Percentiles rank a stretch among this genome's conserved stretches.
Evolutionary conservation across 2,797 vertebrate genomes (phyloP).

Genomic region (Peromyscus nudipes): DNA sequence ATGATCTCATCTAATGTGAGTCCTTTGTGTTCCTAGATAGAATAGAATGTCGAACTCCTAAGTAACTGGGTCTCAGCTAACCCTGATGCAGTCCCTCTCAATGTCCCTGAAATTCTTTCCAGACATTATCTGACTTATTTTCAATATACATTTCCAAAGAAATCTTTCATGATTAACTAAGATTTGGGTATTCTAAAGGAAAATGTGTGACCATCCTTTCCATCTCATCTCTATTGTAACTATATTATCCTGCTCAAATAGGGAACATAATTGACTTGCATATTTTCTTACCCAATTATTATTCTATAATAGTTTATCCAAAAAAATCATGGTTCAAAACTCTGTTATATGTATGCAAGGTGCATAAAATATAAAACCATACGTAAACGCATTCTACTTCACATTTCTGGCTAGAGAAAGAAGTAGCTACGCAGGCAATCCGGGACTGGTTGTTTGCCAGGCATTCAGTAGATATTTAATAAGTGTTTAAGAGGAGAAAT

Average conservation of each 20-base stretch:
- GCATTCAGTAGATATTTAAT: not conserved
- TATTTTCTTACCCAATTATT: conserved; percentile 19
- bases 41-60: conserved; percentile 8
- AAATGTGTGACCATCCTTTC: conserved; percentile 11
- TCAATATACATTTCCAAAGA: conserved; percentile 6
- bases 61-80: not conserved
- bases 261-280: not conserved
- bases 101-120: conserved; percentile 35
- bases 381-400: not conserved
- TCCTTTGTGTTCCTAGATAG: conserved; percentile 9
- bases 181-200: conserved; percentile 24
- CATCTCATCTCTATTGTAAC: not conserved
- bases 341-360: not conserved
- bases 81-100: not conserved
- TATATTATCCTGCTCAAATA: not conserved
- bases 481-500: conserved; percentile 40
- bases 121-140: not conserved
- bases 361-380: conserved; percentile 8
- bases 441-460: not conserved
- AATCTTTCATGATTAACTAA: conserved; percentile 12
- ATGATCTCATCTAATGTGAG: conserved; percentile 21
- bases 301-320: not conserved
- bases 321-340: not conserved
- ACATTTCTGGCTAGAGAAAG: not conserved
- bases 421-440: not conserved